phyloP scores from a whole-genome alignment of 1,140 invertebrate genomes.

The Lutraria rhynchaena region DNA sequence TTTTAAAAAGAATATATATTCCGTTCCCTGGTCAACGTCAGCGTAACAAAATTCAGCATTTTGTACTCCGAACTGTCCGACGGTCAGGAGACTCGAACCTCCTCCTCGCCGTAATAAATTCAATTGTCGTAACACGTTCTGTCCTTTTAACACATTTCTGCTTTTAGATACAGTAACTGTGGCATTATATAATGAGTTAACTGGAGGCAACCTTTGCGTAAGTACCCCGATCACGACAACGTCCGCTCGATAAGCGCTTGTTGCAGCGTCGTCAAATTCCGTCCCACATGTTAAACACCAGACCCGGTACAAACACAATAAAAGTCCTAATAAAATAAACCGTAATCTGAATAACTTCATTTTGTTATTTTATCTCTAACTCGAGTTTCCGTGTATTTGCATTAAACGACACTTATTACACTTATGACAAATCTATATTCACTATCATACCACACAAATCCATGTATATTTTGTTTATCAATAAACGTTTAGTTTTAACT shows the following conservation, averaged over 20 bases:
- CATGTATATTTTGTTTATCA: constrained; percentile 1
- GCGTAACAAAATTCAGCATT: constrained; percentile 58
- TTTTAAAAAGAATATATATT: constrained; percentile 66
- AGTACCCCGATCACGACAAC: constrained; percentile 60
- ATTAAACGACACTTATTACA: constrained; percentile 13
- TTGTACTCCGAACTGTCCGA: constrained; percentile 61
- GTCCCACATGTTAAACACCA: constrained; percentile 70
- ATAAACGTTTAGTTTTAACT: background rate
- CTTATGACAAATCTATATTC: background rate
- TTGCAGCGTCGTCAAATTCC: constrained; percentile 63
- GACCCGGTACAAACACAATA: constrained; percentile 66
- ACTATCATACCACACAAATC: background rate
- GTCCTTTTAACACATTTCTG: constrained; percentile 63
- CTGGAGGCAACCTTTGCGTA: constrained; percentile 58
- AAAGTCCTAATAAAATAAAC: constrained; percentile 68
- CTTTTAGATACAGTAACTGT: constrained; percentile 48
- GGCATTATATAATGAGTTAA: constrained; percentile 51
- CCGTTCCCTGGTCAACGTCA: constrained; percentile 33
- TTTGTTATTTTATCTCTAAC: background rate
- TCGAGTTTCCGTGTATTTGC: background rate
- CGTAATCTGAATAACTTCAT: constrained; percentile 69
- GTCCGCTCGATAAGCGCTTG: constrained; percentile 62
- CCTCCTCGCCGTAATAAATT: background rate
- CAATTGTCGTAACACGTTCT: constrained; percentile 2
- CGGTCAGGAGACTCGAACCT: constrained; percentile 49